Evolutionary conservation across 2,888 invertebrate genomes (phyloP).

Genomic region (Drosophila affinis): DNA sequence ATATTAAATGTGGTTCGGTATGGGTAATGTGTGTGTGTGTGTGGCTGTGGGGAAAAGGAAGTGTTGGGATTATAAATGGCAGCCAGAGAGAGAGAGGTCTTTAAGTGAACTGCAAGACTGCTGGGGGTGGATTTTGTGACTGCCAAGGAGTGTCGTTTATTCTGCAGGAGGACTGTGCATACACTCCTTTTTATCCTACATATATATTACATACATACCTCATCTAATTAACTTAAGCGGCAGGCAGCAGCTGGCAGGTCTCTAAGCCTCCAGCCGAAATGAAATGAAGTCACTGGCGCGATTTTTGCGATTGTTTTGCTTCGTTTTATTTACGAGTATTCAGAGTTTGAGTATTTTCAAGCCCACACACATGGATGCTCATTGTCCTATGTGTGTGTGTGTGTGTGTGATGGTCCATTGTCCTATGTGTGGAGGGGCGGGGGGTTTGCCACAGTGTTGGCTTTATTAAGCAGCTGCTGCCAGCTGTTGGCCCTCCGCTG

Average conservation of each 20-base stretch:
- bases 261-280: not conserved
- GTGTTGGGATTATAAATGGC: no score
- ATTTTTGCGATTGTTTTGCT: slow-evolving; percentile 29
- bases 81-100: no score
- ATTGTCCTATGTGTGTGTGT: not conserved
- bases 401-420: no score
- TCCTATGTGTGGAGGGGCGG: no score
- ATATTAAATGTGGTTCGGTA: slow-evolving; percentile 19
- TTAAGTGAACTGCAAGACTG: no score
- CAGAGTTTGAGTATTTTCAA: slow-evolving; percentile 13
- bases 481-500: slow-evolving; percentile 46
- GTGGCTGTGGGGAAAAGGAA: not conserved
- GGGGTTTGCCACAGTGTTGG: slow-evolving; percentile 11
- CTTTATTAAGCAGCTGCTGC: slow-evolving; percentile 74
- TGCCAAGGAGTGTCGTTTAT: no score
- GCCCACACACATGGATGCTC: slow-evolving; percentile 17
- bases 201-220: not conserved
- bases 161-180: no score
- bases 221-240: not conserved
- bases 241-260: not conserved
- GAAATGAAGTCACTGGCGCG: slow-evolving; percentile 14
- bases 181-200: not conserved
- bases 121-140: no score
- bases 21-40: not conserved
- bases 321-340: slow-evolving; percentile 11